Evolutionary conservation across 2,113 vertebrate genomes (phyloP), one percentile per base, ranked within the genome.

Genomic region (Typhlomys cinereus): DNA sequence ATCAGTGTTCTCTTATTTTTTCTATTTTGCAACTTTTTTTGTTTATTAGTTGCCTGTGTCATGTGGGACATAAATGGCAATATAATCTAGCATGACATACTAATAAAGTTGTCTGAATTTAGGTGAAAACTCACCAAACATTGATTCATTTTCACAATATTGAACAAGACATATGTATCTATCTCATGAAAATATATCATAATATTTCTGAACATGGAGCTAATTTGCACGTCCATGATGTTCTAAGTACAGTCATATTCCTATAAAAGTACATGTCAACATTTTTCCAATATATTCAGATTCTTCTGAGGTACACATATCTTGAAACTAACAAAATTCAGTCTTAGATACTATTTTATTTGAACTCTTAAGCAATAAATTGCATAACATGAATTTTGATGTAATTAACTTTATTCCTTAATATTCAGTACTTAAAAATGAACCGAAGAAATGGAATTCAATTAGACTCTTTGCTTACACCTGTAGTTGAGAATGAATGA

Each of bases 41-140:
- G 34, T 85, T 75, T 92, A 71, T 85, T 81, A 91, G 59, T 18
- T 93, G 18, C 44, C 52, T 75, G 34, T 87, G 54, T 67, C 44
- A 61, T 81, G 66, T 57, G 64, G 89, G 92, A 67, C 71, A 90
- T 46, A 95, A 88, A 82, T 66, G 91, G 54, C 52, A 71, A 73
- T 84, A 82, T 5, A 67, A 12, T 62, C 36, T 85, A 93, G 61
- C 85, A 78, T 76, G 78, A 64, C 25, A 75, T 89, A 91, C 29
- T 66, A 89, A 41, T 70, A 74, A 90, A 70, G n/a, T 64, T 83
- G 4, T 36, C 46, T 39, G 41, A 86, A 94, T 75, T 90, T 95
- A 61, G 41, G 31, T n/a, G 25, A 67, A 94, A 78, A 73, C 6
- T 92, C 48, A 87, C 34, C 54, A 39, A 85, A 4, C 6, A 2